Percentiles rank a stretch among this genome's conserved stretches.
Evolutionary conservation across 2,113 vertebrate species (phyloP).

Genomic region (Pongo abelii): DNA sequence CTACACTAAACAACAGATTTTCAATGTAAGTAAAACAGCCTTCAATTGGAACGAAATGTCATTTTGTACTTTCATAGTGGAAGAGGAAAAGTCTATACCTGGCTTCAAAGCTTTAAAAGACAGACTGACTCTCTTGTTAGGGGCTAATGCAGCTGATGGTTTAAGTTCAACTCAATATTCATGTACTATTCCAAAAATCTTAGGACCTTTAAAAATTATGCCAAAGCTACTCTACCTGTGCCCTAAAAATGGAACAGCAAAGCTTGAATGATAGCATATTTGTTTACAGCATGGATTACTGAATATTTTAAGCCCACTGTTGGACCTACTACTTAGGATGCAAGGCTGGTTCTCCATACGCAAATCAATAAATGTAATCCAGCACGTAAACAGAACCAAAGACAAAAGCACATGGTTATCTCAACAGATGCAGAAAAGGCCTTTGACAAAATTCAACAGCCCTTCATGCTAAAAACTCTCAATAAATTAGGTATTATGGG

Average conservation of each 20-base stretch:
- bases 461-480: too few relatives aligned
- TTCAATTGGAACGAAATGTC: not conserved
- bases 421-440: too few relatives aligned
- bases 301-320: not conserved
- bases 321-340: not conserved
- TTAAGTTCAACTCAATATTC: not conserved
- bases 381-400: too few relatives aligned
- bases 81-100: not conserved
- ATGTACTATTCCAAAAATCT: not conserved
- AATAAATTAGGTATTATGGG: too few relatives aligned
- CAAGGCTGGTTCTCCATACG: too few relatives aligned
- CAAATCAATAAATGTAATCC: too few relatives aligned
- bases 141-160: not conserved
- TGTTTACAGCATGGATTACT: not conserved
- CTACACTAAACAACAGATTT: not conserved
- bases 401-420: too few relatives aligned
- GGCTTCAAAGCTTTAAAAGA: not conserved
- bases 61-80: not conserved
- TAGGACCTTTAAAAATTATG: not conserved
- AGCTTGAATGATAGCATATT: not conserved
- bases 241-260: not conserved
- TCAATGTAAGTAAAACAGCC: not conserved
- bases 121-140: not conserved
- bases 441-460: too few relatives aligned
- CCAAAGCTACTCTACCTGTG: not conserved